Conservation (phyloP, 2,113 vertebrate species). For the Hydrochoerus hydrochaeris region DNA sequence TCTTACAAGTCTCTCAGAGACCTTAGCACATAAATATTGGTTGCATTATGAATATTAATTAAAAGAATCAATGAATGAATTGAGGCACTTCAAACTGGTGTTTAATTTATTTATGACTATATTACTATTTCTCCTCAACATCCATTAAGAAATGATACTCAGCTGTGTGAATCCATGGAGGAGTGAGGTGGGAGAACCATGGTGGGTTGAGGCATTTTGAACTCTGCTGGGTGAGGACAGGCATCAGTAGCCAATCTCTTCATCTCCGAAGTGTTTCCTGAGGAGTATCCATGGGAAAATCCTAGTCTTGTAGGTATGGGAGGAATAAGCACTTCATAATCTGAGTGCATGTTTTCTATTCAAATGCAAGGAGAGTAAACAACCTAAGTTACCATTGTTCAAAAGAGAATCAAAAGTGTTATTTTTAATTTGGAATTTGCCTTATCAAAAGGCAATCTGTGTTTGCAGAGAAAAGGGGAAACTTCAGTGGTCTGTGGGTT, state of each 20-base stretch:
- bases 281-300: background rate
- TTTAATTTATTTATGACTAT: background rate
- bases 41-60: constrained; percentile 45
- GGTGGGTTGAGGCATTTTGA: fast-evolving
- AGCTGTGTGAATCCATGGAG: background rate
- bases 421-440: background rate
- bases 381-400: background rate
- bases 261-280: background rate
- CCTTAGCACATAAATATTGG: constrained; percentile 12
- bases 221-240: background rate
- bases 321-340: background rate
- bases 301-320: background rate
- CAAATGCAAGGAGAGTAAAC: background rate
- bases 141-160: background rate
- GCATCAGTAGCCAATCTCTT: background rate
- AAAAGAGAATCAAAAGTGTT: background rate
- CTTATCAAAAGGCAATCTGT: background rate
- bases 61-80: constrained; percentile 17
- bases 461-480: background rate
- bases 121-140: background rate
- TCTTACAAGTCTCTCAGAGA: background rate
- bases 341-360: background rate
- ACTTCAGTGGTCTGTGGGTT: background rate
- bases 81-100: background rate
- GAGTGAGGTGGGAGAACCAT: background rate